A percentile compares a stretch with the other conserved stretches of the same genome.
Conservation (phyloP, 1,140 invertebrate species). For the Drosophila ironensis region DNA sequence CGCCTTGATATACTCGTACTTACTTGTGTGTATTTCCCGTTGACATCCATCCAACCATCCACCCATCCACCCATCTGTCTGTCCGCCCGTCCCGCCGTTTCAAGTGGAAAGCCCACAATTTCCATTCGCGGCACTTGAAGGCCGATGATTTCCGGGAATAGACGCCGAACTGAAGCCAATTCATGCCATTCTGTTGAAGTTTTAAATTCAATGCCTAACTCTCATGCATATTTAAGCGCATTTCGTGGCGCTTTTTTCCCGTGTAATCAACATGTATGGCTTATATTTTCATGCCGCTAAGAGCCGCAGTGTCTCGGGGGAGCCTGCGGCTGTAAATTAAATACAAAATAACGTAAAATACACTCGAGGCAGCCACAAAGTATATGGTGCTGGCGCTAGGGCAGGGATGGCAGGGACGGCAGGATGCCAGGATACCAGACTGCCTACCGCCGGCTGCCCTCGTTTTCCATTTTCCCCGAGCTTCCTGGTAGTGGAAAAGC, state of each 20-base stretch:
- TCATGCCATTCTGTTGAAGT: neutral
- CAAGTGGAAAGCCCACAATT: too few relatives aligned
- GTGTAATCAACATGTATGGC: slow-evolving; percentile 36
- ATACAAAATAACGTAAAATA: slow-evolving; percentile 63
- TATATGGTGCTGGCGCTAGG: slow-evolving; percentile 11
- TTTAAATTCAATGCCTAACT: slow-evolving; percentile 24
- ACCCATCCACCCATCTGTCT: too few relatives aligned
- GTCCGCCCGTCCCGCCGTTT: too few relatives aligned
- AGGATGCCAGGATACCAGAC: neutral
- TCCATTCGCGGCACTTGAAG: neutral
- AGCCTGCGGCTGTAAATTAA: slow-evolving; percentile 40
- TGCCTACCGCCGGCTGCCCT: too few relatives aligned
- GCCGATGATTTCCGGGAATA: neutral
- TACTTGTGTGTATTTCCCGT: too few relatives aligned
- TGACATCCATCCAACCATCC: too few relatives aligned
- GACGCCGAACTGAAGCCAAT: neutral
- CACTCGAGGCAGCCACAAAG: slow-evolving; percentile 50
- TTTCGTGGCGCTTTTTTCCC: neutral
- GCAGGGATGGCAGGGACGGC: neutral
- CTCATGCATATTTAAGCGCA: slow-evolving; percentile 44
- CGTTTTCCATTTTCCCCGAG: too few relatives aligned
- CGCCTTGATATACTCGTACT: too few relatives aligned
- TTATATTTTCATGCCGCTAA: slow-evolving; percentile 16
- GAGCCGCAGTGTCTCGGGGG: neutral
- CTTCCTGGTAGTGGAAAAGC: slow-evolving; percentile 26